These are phyloP conservation scores for Felis chaus DNA, from an alignment of 2,113 vertebrate species.

Conservation along the genomic window DNA sequence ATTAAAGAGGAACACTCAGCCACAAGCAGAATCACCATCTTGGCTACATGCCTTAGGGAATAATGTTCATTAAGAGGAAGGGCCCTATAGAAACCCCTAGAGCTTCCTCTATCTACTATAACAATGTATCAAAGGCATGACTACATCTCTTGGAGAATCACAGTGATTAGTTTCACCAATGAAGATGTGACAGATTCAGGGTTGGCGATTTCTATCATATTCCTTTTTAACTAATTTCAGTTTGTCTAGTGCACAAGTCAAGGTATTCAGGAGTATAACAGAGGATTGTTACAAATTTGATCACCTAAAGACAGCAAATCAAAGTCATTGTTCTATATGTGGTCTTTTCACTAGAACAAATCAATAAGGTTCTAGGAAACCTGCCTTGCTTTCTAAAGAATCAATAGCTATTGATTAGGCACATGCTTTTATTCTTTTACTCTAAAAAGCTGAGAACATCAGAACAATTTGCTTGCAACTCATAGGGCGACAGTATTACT, in stretches of 20 bases:
- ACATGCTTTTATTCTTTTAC: slow-evolving; percentile 19
- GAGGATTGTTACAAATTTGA: neutral
- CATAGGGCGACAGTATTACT: neutral
- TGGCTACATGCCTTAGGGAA: neutral
- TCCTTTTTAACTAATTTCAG: neutral
- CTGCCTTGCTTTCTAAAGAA: neutral
- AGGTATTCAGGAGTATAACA: neutral
- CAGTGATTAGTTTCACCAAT: neutral
- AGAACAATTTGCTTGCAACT: neutral
- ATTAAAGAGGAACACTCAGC: neutral
- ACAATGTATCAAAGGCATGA: neutral
- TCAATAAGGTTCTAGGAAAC: slow-evolving; percentile 27
- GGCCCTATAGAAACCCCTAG: neutral
- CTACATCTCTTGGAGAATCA: neutral
- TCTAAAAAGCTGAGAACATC: slow-evolving; percentile 12
- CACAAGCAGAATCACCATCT: neutral
- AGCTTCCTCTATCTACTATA: slow-evolving; percentile 12
- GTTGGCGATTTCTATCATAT: neutral
- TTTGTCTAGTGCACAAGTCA: neutral
- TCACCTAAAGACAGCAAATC: neutral
- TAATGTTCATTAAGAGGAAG: neutral
- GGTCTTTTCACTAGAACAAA: neutral
- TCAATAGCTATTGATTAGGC: neutral
- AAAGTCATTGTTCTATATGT: neutral
- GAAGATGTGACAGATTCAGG: neutral